Percentiles rank a stretch among this genome's conserved stretches.
Evolutionary conservation across 2,888 invertebrate genomes (phyloP).

Genomic region (Malacosoma neustria): DNA sequence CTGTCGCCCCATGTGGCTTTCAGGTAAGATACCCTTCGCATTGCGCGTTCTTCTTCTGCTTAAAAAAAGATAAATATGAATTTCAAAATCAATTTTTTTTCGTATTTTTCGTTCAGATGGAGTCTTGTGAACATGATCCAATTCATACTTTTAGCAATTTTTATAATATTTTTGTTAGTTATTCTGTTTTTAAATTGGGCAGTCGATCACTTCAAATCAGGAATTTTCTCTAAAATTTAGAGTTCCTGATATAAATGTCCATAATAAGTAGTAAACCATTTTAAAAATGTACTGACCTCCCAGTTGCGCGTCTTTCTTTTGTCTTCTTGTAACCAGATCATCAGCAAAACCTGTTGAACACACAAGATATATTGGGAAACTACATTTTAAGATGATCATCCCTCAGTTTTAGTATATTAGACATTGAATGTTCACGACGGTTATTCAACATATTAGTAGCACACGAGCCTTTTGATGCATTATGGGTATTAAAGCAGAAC

Average conservation of each 20-base stretch:
- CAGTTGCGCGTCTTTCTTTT: conserved; percentile 69
- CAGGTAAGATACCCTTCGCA: conserved; percentile 93
- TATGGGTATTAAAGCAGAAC: conserved; percentile 10
- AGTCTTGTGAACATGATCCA: too few relatives aligned
- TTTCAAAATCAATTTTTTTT: too few relatives aligned
- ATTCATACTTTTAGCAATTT: too few relatives aligned
- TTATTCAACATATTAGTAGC: conserved; percentile 55
- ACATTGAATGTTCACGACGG: conserved; percentile 40
- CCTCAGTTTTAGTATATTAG: conserved; percentile 33
- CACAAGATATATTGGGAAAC: conserved; percentile 10
- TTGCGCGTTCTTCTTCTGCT: conserved; percentile 89
- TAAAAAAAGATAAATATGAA: conserved; percentile 27
- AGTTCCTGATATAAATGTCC: too few relatives aligned
- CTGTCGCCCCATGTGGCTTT: conserved; percentile 92
- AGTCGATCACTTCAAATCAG: too few relatives aligned
- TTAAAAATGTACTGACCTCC: conserved; percentile 49
- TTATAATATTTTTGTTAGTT: too few relatives aligned
- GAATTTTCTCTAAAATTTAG: too few relatives aligned
- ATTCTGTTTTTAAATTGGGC: too few relatives aligned
- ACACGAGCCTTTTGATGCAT: conserved; percentile 20
- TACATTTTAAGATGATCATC: conserved; percentile 4
- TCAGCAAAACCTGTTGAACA: conserved; percentile 61
- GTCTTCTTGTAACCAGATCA: conserved; percentile 67
- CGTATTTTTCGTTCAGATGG: too few relatives aligned
- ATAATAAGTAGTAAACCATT: background rate